Conservation (phyloP, 2,113 vertebrate species). For the Lichenostomus cassidix region DNA sequence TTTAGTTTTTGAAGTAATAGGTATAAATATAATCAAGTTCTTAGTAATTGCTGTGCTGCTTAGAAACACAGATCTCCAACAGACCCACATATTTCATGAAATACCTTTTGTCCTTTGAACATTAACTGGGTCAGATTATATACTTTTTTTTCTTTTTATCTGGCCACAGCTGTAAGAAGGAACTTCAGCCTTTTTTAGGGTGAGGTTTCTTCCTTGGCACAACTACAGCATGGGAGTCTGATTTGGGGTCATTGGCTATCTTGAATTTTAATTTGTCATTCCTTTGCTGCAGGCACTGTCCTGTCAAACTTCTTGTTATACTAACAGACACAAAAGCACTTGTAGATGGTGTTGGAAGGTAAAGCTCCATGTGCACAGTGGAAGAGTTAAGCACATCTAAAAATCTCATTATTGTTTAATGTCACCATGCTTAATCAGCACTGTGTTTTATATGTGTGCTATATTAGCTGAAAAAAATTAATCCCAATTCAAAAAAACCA, state of each 20-base stretch:
- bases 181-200: background rate
- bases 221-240: background rate
- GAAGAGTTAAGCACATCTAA: background rate
- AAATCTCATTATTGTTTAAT: background rate
- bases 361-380: background rate
- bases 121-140: background rate
- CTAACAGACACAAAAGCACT: background rate
- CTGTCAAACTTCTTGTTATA: background rate
- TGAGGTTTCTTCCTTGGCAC: background rate
- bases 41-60: background rate
- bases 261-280: background rate
- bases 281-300: background rate
- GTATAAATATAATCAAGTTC: background rate
- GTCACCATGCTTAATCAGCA: background rate
- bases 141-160: background rate
- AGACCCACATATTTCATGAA: background rate
- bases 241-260: background rate
- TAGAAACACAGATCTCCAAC: background rate
- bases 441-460: background rate
- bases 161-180: background rate
- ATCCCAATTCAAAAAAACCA: background rate
- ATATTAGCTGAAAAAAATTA: background rate
- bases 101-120: background rate
- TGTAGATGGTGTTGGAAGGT: background rate
- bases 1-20: background rate